phyloP scores from a whole-genome alignment of 30 jellyfish, hydroid and myxozoan genomes.

The Aurelia coerulea region DNA sequence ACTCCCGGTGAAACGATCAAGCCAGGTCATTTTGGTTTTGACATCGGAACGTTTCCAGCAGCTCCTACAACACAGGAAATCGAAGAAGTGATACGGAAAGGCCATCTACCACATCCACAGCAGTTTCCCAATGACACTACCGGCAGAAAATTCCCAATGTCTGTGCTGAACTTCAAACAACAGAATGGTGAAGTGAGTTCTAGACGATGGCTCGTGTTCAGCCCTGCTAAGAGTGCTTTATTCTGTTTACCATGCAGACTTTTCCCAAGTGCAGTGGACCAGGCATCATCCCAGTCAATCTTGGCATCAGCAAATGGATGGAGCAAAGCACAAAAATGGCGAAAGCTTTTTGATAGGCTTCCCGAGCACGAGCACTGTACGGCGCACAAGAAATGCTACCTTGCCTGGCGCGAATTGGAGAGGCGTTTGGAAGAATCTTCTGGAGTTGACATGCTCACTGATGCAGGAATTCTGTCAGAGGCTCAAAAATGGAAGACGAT shows the following conservation, averaged over 20 bases:
- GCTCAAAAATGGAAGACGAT: conserved; percentile 63
- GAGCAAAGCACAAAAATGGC: conserved; percentile 47
- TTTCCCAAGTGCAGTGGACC: conserved; percentile 31
- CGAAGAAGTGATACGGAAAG: conserved; percentile 41
- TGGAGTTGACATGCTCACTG: conserved; percentile 59
- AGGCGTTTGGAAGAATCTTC: conserved; percentile 31
- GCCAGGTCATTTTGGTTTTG: conserved; percentile 44
- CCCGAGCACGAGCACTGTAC: conserved; percentile 45
- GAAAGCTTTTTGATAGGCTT: conserved; percentile 54
- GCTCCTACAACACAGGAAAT: conserved; percentile 55
- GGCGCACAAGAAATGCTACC: conserved; percentile 48
- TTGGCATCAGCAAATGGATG: conserved; percentile 60
- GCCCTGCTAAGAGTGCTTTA: conserved; percentile 48
- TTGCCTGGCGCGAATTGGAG: conserved; percentile 50
- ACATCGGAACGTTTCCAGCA: conserved; percentile 44
- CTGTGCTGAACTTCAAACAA: conserved; percentile 36
- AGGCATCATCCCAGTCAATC: conserved; percentile 44
- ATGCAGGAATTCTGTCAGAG: conserved; percentile 49
- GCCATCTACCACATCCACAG: conserved; percentile 32
- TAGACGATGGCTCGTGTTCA: conserved; percentile 52
- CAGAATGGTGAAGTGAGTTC: conserved; percentile 38
- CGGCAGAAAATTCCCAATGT: conserved; percentile 38
- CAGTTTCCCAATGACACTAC: conserved; percentile 47
- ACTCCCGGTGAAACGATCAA: conserved; percentile 24
- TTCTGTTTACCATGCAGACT: conserved; percentile 63